Percentiles rank a stretch among this genome's conserved stretches.
These are phyloP conservation scores for Trogon melanurus DNA, from an alignment of 2,113 vertebrate genomes.

Conservation along the genomic window DNA sequence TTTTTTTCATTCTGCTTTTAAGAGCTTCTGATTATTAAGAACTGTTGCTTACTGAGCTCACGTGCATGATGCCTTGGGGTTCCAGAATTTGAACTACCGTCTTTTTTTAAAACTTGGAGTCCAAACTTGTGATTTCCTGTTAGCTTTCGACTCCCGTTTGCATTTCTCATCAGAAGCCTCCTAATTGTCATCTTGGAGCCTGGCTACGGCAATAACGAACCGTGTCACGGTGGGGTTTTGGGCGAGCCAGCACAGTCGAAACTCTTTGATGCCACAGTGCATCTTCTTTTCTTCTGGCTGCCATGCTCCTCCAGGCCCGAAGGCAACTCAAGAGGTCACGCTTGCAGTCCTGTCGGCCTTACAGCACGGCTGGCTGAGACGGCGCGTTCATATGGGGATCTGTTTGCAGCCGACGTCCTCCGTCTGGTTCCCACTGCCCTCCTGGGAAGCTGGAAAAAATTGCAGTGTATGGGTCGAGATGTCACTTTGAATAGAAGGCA, in stretches of 20 bases:
- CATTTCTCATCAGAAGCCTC: not conserved
- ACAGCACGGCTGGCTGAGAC: not conserved
- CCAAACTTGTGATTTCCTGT: not conserved
- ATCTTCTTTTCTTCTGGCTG: not conserved
- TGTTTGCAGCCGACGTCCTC: not conserved
- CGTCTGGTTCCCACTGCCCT: not conserved
- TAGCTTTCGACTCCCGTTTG: not conserved
- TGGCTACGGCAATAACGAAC: not conserved
- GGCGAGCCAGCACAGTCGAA: not conserved
- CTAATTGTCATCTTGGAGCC: not conserved
- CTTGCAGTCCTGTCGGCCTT: not conserved
- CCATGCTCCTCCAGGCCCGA: not conserved
- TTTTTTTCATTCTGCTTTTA: not conserved
- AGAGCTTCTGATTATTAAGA: not conserved
- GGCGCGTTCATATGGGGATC: not conserved
- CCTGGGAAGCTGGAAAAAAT: not conserved
- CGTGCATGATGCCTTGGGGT: rapidly evolving
- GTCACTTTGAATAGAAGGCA: not conserved
- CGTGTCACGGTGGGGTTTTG: rapidly evolving
- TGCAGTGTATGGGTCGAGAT: not conserved
- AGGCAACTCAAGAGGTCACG: not conserved
- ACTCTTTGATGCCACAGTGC: not conserved
- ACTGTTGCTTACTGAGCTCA: not conserved
- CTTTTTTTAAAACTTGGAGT: not conserved
- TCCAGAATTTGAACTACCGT: not conserved